phyloP scores from a whole-genome alignment of 2,113 vertebrate species.

The Forbesichthys papilliferus region DNA sequence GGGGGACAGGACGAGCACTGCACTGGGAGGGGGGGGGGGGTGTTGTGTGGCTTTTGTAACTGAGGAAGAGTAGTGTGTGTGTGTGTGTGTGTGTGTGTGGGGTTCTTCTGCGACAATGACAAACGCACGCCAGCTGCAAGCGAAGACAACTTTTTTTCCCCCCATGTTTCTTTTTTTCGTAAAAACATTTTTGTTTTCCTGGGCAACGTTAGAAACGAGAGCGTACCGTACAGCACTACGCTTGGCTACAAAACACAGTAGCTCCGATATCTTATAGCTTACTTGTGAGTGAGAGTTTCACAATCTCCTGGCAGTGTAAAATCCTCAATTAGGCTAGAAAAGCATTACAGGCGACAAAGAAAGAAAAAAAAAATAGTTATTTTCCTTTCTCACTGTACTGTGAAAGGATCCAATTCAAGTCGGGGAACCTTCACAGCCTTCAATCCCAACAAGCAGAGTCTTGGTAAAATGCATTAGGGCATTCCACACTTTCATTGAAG shows the following conservation, averaged over 20 bases:
- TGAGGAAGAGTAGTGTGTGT: conserved; percentile 24
- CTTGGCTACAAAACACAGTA: too few relatives aligned
- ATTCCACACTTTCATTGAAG: conserved; percentile 39
- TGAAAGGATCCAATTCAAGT: not conserved
- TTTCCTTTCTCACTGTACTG: not conserved
- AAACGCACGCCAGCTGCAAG: not conserved
- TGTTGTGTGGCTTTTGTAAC: too few relatives aligned
- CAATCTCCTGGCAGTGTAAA: not conserved
- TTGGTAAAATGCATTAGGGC: conserved; percentile 11
- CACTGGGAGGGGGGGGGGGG: too few relatives aligned
- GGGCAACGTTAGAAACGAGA: not conserved
- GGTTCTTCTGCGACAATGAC: not conserved
- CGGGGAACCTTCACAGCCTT: not conserved
- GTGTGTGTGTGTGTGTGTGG: not conserved
- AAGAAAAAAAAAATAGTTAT: not conserved
- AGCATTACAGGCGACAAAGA: not conserved
- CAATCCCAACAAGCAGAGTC: conserved; percentile 27
- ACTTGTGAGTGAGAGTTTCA: not conserved
- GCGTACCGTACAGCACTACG: too few relatives aligned
- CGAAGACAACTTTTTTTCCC: not conserved
- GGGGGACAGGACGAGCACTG: too few relatives aligned
- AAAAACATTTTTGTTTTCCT: not conserved
- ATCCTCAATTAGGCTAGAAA: not conserved
- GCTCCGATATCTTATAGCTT: too few relatives aligned
- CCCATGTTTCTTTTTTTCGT: not conserved